A percentile compares a stretch with the other conserved stretches of the same genome.
These are phyloP conservation scores for Neofelis nebulosa DNA, from an alignment of 2,113 vertebrate genomes.

Conservation along the genomic window DNA sequence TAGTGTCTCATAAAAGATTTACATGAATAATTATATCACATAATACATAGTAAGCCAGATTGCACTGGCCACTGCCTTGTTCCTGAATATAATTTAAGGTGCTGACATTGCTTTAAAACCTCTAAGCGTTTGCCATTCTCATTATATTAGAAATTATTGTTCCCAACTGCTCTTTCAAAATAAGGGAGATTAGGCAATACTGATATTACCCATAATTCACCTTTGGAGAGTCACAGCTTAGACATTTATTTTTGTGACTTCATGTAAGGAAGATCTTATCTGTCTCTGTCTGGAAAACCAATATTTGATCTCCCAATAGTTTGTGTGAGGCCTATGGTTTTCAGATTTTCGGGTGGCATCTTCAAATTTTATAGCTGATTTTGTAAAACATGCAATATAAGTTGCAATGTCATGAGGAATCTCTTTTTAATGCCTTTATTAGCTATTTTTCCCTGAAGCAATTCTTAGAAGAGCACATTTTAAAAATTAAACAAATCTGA, in stretches of 20 bases:
- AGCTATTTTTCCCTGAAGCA: conserved; percentile 53
- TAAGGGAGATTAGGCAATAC: neutral
- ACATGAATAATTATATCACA: neutral
- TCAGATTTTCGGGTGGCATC: conserved; percentile 6
- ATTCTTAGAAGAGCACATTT: conserved; percentile 60
- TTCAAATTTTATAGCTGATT: conserved; percentile 61
- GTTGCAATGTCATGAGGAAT: conserved; percentile 59
- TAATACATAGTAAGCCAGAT: neutral
- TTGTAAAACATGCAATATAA: conserved; percentile 62
- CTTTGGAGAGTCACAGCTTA: neutral
- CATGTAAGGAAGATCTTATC: neutral
- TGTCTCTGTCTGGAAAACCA: conserved; percentile 24
- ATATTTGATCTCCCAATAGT: conserved; percentile 19
- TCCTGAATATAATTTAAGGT: conserved; percentile 32
- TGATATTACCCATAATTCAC: neutral
- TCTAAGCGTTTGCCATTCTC: neutral
- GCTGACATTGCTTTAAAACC: neutral
- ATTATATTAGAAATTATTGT: conserved; percentile 10
- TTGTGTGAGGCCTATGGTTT: neutral
- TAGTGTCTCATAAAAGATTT: neutral
- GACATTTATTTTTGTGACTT: conserved; percentile 20
- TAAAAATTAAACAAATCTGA: conserved; percentile 70
- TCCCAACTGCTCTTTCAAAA: conserved; percentile 2
- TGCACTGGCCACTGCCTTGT: neutral
- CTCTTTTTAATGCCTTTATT: conserved; percentile 64